phyloP scores from a whole-genome alignment of 2,888 invertebrate species.

The Linhomoeus sp. region DNA sequence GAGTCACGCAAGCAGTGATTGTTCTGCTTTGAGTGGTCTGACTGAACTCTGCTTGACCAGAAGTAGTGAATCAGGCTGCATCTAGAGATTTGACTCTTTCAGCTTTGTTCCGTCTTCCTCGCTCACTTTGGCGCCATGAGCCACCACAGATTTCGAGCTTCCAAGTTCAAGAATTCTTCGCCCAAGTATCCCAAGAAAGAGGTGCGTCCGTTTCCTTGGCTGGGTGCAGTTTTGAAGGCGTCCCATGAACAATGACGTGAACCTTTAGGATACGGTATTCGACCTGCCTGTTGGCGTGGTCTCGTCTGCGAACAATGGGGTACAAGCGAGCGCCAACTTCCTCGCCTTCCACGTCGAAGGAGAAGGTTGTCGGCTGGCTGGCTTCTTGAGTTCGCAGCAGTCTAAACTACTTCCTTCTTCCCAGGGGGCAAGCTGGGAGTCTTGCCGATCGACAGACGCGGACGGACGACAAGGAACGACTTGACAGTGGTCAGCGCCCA shows the following conservation, averaged over 20 bases:
- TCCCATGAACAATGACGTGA: neutral
- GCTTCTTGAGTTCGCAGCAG: too few relatives aligned
- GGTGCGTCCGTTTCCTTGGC: slow-evolving; percentile 17
- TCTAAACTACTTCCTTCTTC: slow-evolving; percentile 4
- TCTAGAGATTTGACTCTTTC: too few relatives aligned
- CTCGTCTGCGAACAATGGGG: slow-evolving; percentile 83
- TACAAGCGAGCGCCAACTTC: slow-evolving; percentile 71
- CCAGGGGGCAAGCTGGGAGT: slow-evolving; percentile 67
- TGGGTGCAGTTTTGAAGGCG: neutral
- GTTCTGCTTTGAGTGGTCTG: too few relatives aligned
- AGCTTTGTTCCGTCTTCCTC: too few relatives aligned
- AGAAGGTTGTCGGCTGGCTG: slow-evolving; percentile 49
- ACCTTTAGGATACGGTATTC: slow-evolving; percentile 43
- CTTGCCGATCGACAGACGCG: slow-evolving; percentile 63
- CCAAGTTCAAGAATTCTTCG: slow-evolving; percentile 92
- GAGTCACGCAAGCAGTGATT: too few relatives aligned
- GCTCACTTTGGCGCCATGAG: too few relatives aligned
- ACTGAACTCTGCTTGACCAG: too few relatives aligned
- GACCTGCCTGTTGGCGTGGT: slow-evolving; percentile 78
- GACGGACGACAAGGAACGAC: slow-evolving; percentile 55
- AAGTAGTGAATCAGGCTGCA: too few relatives aligned
- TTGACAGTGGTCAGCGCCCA: slow-evolving; percentile 29
- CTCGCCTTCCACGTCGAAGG: slow-evolving; percentile 91
- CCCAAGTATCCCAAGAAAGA: slow-evolving; percentile 87
- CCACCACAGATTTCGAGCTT: too few relatives aligned